Evolutionary conservation across 2,797 vertebrate genomes (phyloP).

Genomic region (Podarcis siculus): DNA sequence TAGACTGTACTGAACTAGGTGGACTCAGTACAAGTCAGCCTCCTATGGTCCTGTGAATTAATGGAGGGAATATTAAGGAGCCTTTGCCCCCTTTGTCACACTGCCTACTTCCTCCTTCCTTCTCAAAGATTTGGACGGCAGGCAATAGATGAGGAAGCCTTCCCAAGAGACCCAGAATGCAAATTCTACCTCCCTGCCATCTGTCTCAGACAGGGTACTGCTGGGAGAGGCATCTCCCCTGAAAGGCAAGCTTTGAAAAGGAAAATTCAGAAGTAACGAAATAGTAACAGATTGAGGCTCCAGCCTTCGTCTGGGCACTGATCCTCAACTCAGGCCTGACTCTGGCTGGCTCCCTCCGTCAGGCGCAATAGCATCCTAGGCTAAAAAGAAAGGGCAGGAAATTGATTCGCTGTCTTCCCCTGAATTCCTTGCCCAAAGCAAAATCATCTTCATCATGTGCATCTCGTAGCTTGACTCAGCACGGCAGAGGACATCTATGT

Average conservation of each 20-base stretch:
- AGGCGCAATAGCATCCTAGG: too few relatives aligned
- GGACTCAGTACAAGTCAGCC: too few relatives aligned
- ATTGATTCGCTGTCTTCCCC: not conserved
- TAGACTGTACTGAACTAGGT: too few relatives aligned
- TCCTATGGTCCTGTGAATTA: not conserved
- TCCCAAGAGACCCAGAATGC: not conserved
- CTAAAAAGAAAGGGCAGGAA: not conserved
- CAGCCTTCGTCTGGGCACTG: constrained; percentile 25
- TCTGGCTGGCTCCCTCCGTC: constrained; percentile 29
- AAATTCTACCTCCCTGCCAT: not conserved
- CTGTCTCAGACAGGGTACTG: not conserved
- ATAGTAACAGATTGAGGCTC: not conserved
- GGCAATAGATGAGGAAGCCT: not conserved
- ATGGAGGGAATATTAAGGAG: not conserved
- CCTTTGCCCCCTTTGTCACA: not conserved
- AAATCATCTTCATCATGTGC: not conserved
- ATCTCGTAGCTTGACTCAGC: not conserved
- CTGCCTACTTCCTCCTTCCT: not conserved
- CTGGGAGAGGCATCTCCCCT: not conserved
- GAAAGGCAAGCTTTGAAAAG: not conserved
- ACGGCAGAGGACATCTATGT: not conserved
- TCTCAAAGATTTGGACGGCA: not conserved
- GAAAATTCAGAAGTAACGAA: not conserved
- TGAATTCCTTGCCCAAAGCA: not conserved
- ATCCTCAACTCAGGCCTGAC: constrained; percentile 38